These are phyloP conservation scores for Zoanthus solanderi DNA, from an alignment of 92 coral and sea anemone species.

Conservation along the genomic window DNA sequence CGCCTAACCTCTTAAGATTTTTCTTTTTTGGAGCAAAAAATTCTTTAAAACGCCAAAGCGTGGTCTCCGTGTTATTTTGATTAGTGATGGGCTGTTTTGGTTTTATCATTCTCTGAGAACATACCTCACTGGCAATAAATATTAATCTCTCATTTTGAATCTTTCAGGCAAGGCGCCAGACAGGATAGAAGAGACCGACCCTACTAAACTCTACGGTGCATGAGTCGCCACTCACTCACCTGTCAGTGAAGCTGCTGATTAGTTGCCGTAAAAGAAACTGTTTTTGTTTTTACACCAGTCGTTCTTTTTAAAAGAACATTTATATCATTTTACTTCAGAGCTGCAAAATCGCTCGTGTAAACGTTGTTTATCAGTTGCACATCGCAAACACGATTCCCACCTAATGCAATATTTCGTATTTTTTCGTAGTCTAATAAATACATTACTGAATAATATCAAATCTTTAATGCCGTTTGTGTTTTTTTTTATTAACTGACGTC, in stretches of 20 bases:
- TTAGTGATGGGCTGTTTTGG: not conserved
- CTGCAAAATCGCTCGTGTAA: not conserved
- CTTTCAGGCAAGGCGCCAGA: constrained; percentile 82
- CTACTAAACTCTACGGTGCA: constrained; percentile 55
- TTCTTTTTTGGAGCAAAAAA: too few relatives aligned
- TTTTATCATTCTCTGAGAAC: not conserved
- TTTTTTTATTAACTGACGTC: too few relatives aligned
- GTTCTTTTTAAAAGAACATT: constrained; percentile 15
- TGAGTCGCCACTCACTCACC: not conserved
- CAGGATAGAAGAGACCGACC: constrained; percentile 90
- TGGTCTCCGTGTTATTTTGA: not conserved
- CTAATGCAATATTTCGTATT: constrained; percentile 7
- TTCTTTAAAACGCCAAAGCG: too few relatives aligned
- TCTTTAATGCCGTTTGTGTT: not conserved
- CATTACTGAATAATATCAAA: not conserved
- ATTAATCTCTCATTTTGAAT: not conserved
- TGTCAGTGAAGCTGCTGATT: not conserved
- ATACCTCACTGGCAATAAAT: not conserved
- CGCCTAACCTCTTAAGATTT: too few relatives aligned
- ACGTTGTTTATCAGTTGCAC: constrained; percentile 16
- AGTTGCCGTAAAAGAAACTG: not conserved
- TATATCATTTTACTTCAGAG: constrained; percentile 9
- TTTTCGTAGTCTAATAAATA: constrained; percentile 21
- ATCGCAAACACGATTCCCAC: not conserved
- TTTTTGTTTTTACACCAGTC: not conserved